Evolutionary conservation across 2,797 vertebrate genomes (phyloP).

Genomic region (Acanthornis magna): DNA sequence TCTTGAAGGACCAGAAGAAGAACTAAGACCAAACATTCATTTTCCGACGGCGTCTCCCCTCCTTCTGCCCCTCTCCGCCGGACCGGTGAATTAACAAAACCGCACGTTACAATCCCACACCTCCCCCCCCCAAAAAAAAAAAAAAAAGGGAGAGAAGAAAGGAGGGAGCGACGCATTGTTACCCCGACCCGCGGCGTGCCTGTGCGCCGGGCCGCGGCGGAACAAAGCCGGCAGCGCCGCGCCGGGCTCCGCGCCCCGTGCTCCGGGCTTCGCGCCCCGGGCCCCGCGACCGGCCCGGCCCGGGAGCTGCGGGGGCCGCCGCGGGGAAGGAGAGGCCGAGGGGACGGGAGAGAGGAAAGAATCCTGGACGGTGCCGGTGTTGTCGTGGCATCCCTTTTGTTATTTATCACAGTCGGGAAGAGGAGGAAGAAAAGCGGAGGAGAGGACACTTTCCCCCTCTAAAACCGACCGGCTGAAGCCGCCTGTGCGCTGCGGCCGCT

Average conservation of each 20-base stretch:
- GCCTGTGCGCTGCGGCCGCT: not conserved
- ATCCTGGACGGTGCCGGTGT: slow-evolving; percentile 52
- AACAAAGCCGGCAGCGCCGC: slow-evolving; percentile 67
- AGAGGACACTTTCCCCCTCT: slow-evolving; percentile 1
- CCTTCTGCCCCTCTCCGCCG: not conserved
- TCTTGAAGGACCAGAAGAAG: slow-evolving; percentile 52
- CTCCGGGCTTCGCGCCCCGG: not conserved
- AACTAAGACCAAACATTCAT: slow-evolving; percentile 23
- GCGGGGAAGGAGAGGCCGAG: slow-evolving; percentile 43
- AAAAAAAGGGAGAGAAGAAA: not conserved
- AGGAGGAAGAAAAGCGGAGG: slow-evolving; percentile 26
- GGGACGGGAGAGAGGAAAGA: slow-evolving; percentile 1
- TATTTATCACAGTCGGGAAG: slow-evolving; percentile 64
- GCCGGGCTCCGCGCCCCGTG: not conserved
- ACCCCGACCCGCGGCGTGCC: slow-evolving; percentile 23
- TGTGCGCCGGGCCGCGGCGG: slow-evolving; percentile 24
- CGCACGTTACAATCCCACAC: not conserved
- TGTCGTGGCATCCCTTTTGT: slow-evolving; percentile 75
- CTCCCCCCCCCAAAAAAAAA: no score
- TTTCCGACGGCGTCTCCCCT: not conserved
- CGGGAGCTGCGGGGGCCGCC: not conserved
- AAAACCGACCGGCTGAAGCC: not conserved
- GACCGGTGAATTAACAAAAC: slow-evolving; percentile 6
- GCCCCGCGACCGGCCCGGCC: not conserved
- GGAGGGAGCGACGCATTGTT: slow-evolving; percentile 37